Conservation (phyloP, 1,140 invertebrate genomes). For the Drosophila simulans region DNA sequence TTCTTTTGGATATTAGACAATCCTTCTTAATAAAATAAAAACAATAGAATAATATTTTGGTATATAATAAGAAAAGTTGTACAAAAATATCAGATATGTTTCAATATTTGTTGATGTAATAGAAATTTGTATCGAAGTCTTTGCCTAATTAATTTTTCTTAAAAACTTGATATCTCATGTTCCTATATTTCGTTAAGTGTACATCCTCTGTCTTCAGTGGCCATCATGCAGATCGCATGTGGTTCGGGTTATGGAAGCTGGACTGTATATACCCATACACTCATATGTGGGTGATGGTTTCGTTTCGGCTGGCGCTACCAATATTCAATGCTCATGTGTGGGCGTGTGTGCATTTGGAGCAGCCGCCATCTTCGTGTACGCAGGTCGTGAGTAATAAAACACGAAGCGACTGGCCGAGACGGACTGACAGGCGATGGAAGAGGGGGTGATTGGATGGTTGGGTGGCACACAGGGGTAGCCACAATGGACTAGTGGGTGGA, state of each 20-base stretch:
- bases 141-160: too few species aligned
- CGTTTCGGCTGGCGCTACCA: conserved; percentile 23
- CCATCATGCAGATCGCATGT: background rate
- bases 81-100: too few species aligned
- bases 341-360: conserved; percentile 26
- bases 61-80: too few species aligned
- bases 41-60: too few species aligned
- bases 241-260: background rate
- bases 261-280: conserved; percentile 22
- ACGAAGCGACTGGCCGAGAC: conserved; percentile 63
- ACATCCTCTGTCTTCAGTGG: background rate
- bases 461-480: background rate
- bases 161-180: too few species aligned
- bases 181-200: background rate
- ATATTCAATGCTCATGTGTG: conserved; percentile 32
- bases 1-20: too few species aligned
- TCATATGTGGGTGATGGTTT: conserved; percentile 24
- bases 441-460: background rate
- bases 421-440: conserved; percentile 14
- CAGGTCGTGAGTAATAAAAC: conserved; percentile 81
- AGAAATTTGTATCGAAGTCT: too few species aligned
- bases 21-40: too few species aligned
- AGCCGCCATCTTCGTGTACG: conserved; percentile 65
- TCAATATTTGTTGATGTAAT: too few species aligned
- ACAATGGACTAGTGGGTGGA: background rate